Evolutionary conservation across 2,888 invertebrate species (phyloP).

Genomic region (Bombylius major): DNA sequence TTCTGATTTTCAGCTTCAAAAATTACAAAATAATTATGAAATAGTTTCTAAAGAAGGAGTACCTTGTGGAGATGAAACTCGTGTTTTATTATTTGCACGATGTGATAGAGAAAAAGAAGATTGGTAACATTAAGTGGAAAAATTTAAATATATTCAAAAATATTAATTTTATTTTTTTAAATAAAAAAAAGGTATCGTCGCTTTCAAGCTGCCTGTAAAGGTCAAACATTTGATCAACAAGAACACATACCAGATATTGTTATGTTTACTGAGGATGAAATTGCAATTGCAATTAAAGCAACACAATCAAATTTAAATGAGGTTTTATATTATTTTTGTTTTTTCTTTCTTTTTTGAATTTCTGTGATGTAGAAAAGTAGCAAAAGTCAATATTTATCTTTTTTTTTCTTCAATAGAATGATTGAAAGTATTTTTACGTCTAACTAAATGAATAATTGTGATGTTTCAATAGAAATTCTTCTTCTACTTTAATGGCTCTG

Average conservation of each 20-base stretch:
- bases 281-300: conserved; percentile 20
- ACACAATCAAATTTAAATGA: neutral
- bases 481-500: too few relatives aligned
- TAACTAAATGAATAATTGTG: too few relatives aligned
- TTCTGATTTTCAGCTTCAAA: conserved; percentile 21
- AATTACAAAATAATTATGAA: conserved; percentile 21
- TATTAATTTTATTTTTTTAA: neutral
- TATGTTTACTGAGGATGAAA: conserved; percentile 27
- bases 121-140: conserved; percentile 19
- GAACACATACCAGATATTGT: conserved; percentile 27
- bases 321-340: neutral
- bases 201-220: conserved; percentile 29
- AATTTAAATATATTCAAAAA: neutral
- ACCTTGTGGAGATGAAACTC: conserved; percentile 34
- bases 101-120: conserved; percentile 35
- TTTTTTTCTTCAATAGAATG: too few relatives aligned
- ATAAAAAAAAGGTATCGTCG: conserved; percentile 26
- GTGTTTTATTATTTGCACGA: conserved; percentile 30
- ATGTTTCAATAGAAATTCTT: too few relatives aligned
- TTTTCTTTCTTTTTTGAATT: too few relatives aligned
- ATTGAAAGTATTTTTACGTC: too few relatives aligned
- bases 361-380: too few relatives aligned
- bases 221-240: conserved; percentile 29
- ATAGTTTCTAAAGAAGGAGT: conserved; percentile 14
- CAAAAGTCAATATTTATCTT: conserved; percentile 1